phyloP scores from a whole-genome alignment of 2,113 vertebrate species.

The Morone chrysops region DNA sequence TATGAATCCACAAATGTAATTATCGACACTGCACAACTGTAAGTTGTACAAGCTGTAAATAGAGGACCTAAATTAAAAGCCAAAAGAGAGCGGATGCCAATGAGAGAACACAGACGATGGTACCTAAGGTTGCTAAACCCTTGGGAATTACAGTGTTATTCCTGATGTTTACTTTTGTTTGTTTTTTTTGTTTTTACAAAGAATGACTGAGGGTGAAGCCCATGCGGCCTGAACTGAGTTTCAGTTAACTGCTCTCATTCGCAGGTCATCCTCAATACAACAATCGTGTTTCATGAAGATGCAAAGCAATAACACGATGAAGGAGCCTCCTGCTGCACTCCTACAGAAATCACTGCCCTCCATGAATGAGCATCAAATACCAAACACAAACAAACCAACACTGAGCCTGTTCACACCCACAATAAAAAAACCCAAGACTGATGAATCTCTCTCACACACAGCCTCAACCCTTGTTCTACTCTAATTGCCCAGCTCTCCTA shows the following conservation, averaged over 20 bases:
- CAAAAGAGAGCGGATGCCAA: neutral
- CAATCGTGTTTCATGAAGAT: constrained; percentile 23
- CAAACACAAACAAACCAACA: constrained; percentile 17
- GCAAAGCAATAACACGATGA: constrained; percentile 28
- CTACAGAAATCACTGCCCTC: constrained; percentile 18
- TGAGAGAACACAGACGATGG: neutral
- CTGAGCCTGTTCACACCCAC: constrained; percentile 5
- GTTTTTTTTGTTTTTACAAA: neutral
- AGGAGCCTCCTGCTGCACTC: neutral
- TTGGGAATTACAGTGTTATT: neutral
- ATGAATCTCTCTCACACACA: constrained; percentile 36
- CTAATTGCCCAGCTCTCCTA: constrained; percentile 74
- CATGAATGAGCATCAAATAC: constrained; percentile 8
- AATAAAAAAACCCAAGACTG: constrained; percentile 7
- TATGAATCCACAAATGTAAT: neutral
- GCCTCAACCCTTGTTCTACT: constrained; percentile 50
- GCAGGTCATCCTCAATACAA: constrained; percentile 36
- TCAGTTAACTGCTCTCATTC: constrained; percentile 53
- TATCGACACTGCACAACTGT: neutral
- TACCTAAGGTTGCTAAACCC: neutral
- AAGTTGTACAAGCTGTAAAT: neutral
- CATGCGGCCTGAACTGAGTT: constrained; percentile 40
- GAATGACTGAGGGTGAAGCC: constrained; percentile 19
- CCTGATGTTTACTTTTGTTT: neutral
- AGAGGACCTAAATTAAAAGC: neutral